Evolutionary conservation across 1,140 invertebrate genomes (phyloP).

Genomic region (Eriosoma lanigerum): DNA sequence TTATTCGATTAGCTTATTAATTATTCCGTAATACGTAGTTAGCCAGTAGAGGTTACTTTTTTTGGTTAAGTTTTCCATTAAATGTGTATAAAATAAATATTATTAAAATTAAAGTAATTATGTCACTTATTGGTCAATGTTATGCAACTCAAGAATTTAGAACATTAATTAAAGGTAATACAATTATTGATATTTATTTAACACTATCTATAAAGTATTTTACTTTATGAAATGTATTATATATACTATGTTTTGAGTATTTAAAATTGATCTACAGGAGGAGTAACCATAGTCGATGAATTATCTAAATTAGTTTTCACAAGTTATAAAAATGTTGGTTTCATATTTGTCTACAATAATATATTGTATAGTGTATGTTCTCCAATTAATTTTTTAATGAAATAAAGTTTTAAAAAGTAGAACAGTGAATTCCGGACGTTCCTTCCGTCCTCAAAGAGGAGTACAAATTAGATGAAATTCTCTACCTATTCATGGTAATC

Average conservation of each 20-base stretch:
- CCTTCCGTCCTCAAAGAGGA: too few relatives aligned
- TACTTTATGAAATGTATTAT: background rate
- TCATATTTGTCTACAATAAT: too few relatives aligned
- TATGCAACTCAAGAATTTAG: constrained; percentile 38
- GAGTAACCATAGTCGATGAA: constrained; percentile 63
- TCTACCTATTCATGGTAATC: too few relatives aligned
- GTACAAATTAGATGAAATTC: too few relatives aligned
- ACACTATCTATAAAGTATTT: too few relatives aligned
- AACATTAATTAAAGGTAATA: constrained; percentile 54
- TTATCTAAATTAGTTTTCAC: constrained; percentile 53
- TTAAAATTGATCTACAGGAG: constrained; percentile 63
- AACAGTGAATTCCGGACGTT: too few relatives aligned
- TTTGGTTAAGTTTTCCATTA: background rate
- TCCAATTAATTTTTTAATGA: too few relatives aligned
- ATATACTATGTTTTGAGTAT: constrained; percentile 64
- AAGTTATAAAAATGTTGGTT: constrained; percentile 5
- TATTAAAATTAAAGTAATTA: constrained; percentile 57
- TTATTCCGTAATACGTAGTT: too few relatives aligned
- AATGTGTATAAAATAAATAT: constrained; percentile 56
- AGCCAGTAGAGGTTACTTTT: too few relatives aligned
- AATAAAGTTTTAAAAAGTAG: too few relatives aligned
- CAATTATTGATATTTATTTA: background rate
- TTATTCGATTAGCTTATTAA: too few relatives aligned
- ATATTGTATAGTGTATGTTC: too few relatives aligned
- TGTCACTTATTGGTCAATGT: constrained; percentile 52